A percentile compares a stretch with the other conserved stretches of the same genome.
phyloP scores from a whole-genome alignment of 2,888 invertebrate species.

The Pachymerium ferrugineum region DNA sequence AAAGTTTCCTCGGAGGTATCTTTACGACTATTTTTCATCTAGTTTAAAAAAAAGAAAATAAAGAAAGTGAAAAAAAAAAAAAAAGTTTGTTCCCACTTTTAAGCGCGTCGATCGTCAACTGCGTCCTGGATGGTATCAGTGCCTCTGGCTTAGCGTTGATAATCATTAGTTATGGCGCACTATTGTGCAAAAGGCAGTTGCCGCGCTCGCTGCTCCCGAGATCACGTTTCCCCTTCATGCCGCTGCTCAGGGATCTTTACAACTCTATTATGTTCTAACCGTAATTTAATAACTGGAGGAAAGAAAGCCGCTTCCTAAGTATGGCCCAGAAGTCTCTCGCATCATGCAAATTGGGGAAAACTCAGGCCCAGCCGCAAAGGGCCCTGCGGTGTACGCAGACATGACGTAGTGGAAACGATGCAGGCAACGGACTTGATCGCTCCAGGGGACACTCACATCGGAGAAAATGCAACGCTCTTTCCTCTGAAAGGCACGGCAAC shows the following conservation, averaged over 20 bases:
- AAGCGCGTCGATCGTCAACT: slow-evolving; percentile 3
- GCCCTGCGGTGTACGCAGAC: neutral
- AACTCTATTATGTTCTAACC: slow-evolving; percentile 27
- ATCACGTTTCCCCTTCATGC: slow-evolving; percentile 13
- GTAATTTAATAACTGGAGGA: slow-evolving; percentile 21
- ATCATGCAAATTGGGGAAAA: slow-evolving; percentile 11
- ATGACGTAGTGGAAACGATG: neutral
- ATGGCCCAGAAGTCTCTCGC: neutral
- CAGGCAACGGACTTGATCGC: slow-evolving; percentile 3
- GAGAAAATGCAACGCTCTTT: neutral
- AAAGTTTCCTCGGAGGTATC: neutral
- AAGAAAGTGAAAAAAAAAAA: neutral
- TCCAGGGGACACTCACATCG: slow-evolving; percentile 3
- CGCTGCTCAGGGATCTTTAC: slow-evolving; percentile 21
- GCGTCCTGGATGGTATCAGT: neutral
- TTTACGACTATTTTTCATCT: neutral
- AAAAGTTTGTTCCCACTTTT: neutral
- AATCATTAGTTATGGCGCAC: slow-evolving; percentile 28
- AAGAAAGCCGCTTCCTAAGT: slow-evolving; percentile 7
- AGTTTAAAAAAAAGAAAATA: neutral
- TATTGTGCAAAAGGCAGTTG: slow-evolving; percentile 20
- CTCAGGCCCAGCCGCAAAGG: slow-evolving; percentile 11
- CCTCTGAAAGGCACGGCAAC: neutral
- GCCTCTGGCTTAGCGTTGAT: slow-evolving; percentile 11
- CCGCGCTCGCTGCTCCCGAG: neutral